Base-by-base conservation (phyloP, 2,888 invertebrate genomes). In the Epiblema foenella region DNA sequence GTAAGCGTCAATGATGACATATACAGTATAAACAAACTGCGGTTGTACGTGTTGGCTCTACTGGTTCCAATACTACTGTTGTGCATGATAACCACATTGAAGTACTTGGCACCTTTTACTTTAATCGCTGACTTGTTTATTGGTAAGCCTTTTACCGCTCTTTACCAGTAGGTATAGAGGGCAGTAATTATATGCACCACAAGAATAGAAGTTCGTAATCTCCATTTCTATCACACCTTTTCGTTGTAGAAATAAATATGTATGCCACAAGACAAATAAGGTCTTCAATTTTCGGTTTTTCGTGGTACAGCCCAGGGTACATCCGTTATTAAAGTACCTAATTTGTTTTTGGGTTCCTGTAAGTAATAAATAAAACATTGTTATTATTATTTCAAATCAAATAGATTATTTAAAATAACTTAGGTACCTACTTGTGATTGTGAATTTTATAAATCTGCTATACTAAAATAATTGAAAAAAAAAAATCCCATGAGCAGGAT, bases 1-100 rank as follows among this genome's bases (percentile, higher is more conserved):
- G 73, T 77, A 54, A 81, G 80, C 3, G 73, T 77, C 0, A 77
- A 80, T 0, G 81, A 75, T 0, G 81, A 85, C 24, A 24, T 24
- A 24, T 1, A 24, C 24, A 24, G 24, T 15, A 59, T 86, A 17
- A 78, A 84, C n/a, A 77, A 79, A 2, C 68, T 92, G 17, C 83
- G 92, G 72, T 77, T 92, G 0, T 93, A 91, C 62, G 84, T 92
- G 7, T 64, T 91, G 11, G 78, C 83, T 0, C 68, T 92, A 2
- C 69, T 93, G 2, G 78, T 92, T 0, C 92, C 93, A 0, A 83
- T 92, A 46, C 51, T 93, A 5, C 73, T 92, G n/a, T 79, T 93
- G 0, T 91, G 93, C 54, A 91, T 92, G 92, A 92, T 93, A 52
- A 90, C 89, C 0, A 89, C 90, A 0, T 72, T 93, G 69, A 93